phyloP scores from a whole-genome alignment of 2,888 invertebrate species.

The Aelia acuminata region DNA sequence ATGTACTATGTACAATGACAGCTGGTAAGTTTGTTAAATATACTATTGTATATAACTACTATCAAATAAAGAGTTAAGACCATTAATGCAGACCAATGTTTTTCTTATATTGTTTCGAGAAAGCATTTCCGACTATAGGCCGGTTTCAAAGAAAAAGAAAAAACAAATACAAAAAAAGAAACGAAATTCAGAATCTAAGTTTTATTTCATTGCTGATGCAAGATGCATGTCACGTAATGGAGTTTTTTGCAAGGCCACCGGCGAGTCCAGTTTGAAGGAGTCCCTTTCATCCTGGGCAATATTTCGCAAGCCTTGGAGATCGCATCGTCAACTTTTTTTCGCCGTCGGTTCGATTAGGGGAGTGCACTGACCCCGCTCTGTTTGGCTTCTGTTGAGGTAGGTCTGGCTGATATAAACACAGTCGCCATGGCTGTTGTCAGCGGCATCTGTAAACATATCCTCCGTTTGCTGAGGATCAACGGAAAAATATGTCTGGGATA shows the following conservation, averaged over 20 bases:
- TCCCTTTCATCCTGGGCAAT: neutral
- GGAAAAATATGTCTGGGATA: constrained; percentile 5
- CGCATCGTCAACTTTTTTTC: constrained; percentile 19
- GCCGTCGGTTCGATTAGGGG: neutral
- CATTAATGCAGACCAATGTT: too few relatives aligned
- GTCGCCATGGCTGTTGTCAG: neutral
- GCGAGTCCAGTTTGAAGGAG: neutral
- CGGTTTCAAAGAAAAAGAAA: too few relatives aligned
- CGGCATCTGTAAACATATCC: neutral
- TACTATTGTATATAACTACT: too few relatives aligned
- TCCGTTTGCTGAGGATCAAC: neutral
- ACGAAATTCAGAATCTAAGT: neutral
- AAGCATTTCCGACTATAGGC: neutral
- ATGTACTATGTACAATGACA: too few relatives aligned
- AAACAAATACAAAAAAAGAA: too few relatives aligned
- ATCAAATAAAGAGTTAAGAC: too few relatives aligned
- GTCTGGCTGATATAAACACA: neutral
- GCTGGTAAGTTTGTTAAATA: too few relatives aligned
- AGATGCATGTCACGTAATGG: constrained; percentile 3
- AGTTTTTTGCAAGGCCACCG: neutral
- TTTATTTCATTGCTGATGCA: neutral
- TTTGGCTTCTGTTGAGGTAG: constrained; percentile 40
- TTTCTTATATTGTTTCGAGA: neutral
- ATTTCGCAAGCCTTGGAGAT: constrained; percentile 12
- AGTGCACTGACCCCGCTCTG: neutral